These are phyloP conservation scores for Tetheella fluctuosa DNA, from an alignment of 2,888 invertebrate species.

Conservation along the genomic window DNA sequence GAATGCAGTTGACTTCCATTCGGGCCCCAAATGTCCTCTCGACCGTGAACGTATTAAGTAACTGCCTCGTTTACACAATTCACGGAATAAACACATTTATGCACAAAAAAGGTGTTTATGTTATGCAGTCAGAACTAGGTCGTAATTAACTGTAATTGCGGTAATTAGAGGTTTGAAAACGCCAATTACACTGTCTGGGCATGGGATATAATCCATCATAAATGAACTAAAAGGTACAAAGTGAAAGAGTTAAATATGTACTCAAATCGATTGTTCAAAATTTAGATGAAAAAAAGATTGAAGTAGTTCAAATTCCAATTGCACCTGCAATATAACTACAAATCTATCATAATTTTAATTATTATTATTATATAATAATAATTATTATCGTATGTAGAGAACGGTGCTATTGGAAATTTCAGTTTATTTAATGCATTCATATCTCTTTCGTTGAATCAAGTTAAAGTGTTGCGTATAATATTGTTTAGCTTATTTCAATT, in stretches of 20 bases:
- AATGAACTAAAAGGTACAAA: not conserved
- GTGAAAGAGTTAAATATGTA: not conserved
- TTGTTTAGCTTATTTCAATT: slow-evolving; percentile 41
- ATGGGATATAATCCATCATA: not conserved
- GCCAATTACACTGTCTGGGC: not conserved
- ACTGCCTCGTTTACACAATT: slow-evolving; percentile 46
- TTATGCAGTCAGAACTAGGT: not conserved
- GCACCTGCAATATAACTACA: no score
- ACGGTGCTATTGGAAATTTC: not conserved
- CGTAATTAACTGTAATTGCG: not conserved
- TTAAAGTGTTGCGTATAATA: slow-evolving; percentile 1
- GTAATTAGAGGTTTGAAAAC: not conserved
- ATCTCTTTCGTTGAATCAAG: not conserved
- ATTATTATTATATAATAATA: no score
- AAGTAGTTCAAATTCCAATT: no score
- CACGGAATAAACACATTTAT: slow-evolving; percentile 29
- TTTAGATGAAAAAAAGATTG: no score
- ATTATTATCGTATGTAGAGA: not conserved
- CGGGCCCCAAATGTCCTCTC: slow-evolving; percentile 50
- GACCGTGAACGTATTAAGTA: slow-evolving; percentile 60
- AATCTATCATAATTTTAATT: no score
- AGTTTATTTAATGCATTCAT: not conserved
- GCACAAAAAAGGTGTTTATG: slow-evolving; percentile 17
- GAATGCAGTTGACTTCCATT: slow-evolving; percentile 57
- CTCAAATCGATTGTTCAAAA: no score